Evolutionary conservation across 2,113 vertebrate species (phyloP).

Genomic region (Anhinga rufa): DNA sequence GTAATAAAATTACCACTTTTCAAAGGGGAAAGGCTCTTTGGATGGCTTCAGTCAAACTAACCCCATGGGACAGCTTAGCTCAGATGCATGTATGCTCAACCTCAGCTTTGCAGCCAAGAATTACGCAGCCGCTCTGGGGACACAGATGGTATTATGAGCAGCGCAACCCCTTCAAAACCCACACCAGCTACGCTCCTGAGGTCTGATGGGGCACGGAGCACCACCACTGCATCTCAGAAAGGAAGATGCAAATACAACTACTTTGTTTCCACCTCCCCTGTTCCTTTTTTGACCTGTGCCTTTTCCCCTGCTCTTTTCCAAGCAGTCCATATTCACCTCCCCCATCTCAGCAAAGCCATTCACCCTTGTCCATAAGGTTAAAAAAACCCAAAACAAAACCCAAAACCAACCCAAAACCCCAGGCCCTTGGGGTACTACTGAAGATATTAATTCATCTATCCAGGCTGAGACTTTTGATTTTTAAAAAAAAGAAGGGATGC

Average conservation of each 20-base stretch:
- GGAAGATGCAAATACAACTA: background rate
- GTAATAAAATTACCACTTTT: background rate
- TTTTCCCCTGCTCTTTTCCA: background rate
- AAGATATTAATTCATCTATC: no score
- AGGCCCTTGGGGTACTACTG: no score
- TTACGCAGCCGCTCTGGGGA: fast-evolving
- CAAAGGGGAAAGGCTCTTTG: background rate
- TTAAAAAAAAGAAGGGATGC: no score
- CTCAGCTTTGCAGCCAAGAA: background rate
- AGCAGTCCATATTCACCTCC: background rate
- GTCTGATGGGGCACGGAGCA: background rate
- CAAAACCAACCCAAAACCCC: no score
- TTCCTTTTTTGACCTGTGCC: no score
- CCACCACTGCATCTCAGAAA: background rate
- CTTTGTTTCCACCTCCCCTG: no score
- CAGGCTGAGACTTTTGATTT: no score
- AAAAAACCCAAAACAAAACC: background rate
- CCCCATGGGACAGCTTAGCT: background rate
- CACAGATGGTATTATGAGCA: background rate
- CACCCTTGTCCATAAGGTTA: background rate
- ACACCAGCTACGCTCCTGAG: fast-evolving
- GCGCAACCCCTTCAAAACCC: background rate
- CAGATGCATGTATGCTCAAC: background rate
- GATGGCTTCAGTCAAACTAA: background rate
- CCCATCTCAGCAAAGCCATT: background rate